Conservation (phyloP, 2,797 vertebrate genomes). For the Nasua narica region DNA sequence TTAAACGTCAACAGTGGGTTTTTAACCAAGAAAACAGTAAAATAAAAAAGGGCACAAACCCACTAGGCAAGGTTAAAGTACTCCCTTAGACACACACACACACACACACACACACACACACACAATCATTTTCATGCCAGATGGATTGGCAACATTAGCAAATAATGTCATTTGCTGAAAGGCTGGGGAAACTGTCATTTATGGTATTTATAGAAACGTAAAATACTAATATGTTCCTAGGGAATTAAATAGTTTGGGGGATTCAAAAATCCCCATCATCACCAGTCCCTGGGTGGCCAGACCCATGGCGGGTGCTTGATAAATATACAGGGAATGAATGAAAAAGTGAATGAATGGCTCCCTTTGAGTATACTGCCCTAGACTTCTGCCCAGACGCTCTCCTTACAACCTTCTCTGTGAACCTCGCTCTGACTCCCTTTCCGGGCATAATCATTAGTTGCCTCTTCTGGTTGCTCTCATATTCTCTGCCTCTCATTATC, state of each 20-base stretch:
- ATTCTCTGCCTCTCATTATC: neutral
- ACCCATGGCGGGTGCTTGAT: neutral
- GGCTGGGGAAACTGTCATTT: conserved; percentile 41
- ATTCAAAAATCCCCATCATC: neutral
- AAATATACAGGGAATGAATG: neutral
- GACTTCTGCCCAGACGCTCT: neutral
- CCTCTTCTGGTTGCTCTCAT: neutral
- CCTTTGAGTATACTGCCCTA: neutral
- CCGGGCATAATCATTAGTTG: neutral
- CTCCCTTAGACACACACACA: neutral
- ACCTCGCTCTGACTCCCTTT: neutral
- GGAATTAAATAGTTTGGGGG: conserved; percentile 28
- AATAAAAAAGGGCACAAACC: conserved; percentile 12
- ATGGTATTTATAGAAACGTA: conserved; percentile 59
- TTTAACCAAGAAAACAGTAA: conserved; percentile 43
- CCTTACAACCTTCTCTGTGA: neutral
- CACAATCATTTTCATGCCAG: neutral
- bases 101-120: neutral
- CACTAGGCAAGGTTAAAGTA: conserved; percentile 18
- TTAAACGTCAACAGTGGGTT: conserved; percentile 37
- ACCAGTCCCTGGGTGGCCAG: neutral
- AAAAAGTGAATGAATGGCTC: neutral
- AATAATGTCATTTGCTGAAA: conserved; percentile 55
- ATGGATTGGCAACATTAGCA: conserved; percentile 53
- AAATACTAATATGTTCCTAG: conserved; percentile 35